Percentiles rank a stretch among this genome's conserved stretches.
Conservation (phyloP, 2,113 vertebrate species). For the Chunga burmeisteri region DNA sequence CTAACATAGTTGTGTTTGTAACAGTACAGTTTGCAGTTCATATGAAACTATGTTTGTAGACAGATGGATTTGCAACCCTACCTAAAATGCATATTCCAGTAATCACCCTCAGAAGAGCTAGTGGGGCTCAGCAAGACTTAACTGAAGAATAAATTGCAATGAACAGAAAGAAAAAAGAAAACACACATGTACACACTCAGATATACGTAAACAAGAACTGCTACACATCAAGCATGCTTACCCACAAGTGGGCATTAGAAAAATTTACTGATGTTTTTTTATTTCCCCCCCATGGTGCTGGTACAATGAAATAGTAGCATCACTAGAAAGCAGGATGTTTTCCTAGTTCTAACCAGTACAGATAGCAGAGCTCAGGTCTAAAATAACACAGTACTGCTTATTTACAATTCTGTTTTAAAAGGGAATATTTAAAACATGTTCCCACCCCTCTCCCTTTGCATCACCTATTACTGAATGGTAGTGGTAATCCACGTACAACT, state of each 20-base stretch:
- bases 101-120: conserved; percentile 73
- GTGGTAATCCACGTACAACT: conserved; percentile 52
- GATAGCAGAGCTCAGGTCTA: conserved; percentile 67
- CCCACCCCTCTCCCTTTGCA: conserved; percentile 57
- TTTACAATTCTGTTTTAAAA: conserved; percentile 70
- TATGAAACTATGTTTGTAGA: conserved; percentile 75
- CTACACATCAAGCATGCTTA: conserved; percentile 71
- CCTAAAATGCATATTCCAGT: conserved; percentile 76
- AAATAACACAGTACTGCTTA: conserved; percentile 69
- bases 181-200: conserved; percentile 55
- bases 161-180: conserved; percentile 57
- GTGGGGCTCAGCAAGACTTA: conserved; percentile 71
- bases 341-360: conserved; percentile 70
- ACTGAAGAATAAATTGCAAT: conserved; percentile 49
- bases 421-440: conserved; percentile 66
- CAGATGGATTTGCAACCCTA: conserved; percentile 67
- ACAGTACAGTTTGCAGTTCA: conserved; percentile 68
- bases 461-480: conserved; percentile 39
- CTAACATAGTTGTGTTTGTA: conserved; percentile 73
- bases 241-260: conserved; percentile 52
- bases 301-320: conserved; percentile 69
- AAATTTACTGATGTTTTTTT: conserved; percentile 45
- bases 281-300: conserved; percentile 28
- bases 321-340: conserved; percentile 72
- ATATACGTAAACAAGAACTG: conserved; percentile 59